Evolutionary conservation across 2,797 vertebrate genomes (phyloP), one percentile per base, ranked within the genome.

Genomic region (Scolopax rusticola): DNA sequence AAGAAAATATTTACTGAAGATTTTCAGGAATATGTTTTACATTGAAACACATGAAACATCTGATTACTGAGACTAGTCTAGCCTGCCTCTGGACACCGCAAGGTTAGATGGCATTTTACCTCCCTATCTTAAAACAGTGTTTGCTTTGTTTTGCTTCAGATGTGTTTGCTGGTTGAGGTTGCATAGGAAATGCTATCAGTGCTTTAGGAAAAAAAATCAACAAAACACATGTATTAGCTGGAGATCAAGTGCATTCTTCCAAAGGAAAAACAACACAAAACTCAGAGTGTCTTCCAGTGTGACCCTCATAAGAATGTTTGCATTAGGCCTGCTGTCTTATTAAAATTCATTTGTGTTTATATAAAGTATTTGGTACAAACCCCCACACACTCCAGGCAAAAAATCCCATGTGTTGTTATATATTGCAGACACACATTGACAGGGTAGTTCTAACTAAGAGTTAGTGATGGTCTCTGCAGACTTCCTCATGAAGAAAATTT

Each of bases 251-350:
- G 76, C 33, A 12, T 47, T 76, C 84, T 90, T 92, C 63, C 56
- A 82, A 90, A 94, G 51, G 25, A 77, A 94, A 95, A 96, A 74
- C 28, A 82, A 95, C 77, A 48, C n/a, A 80, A 80, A 93, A 87
- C 60, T 77, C 7, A 0, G 41, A 69, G 64, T n/a, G 32, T 67
- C 90, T 82, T 89, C 48, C 79, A 69, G 83, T 68, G 57, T 91
- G 65, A 81, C 65, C 85, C 79, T 91, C 83, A 68, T 78, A 94
- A 91, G 57, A 84, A 93, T 68, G 73, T 81, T 74, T 87, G 64
- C 68, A 87, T 95, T 89, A 92, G 76, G 57, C 24, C 68, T 53
- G 56, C 43, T 87, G 54, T 63, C 64, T 77, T 89, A 92, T 65
- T 92, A 93, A 76, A 96, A 93, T 82, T 85, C 27, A 64, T 87